phyloP scores from a whole-genome alignment of 2,888 invertebrate species.

The Uropetala carovei region DNA sequence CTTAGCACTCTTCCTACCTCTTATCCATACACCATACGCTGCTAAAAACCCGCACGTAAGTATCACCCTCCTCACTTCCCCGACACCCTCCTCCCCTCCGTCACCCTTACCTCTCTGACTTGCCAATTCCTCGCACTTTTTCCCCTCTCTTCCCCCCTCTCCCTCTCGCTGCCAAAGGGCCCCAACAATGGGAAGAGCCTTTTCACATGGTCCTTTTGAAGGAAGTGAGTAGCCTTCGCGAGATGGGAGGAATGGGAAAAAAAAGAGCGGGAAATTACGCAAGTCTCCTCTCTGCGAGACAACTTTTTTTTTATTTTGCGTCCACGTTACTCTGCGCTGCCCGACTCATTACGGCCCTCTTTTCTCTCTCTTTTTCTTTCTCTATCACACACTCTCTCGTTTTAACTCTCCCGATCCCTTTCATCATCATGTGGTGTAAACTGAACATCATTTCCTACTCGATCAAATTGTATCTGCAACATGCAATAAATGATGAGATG shows the following conservation, averaged over 20 bases:
- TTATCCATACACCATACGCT: not conserved
- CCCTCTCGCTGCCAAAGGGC: conserved; percentile 11
- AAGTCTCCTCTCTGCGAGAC: conserved; percentile 2
- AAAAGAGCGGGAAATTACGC: conserved; percentile 41
- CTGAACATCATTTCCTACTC: too few relatives aligned
- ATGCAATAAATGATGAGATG: too few relatives aligned
- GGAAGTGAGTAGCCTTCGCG: conserved; percentile 18
- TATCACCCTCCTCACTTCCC: not conserved
- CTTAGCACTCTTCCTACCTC: not conserved
- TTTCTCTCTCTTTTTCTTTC: not conserved
- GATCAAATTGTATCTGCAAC: too few relatives aligned
- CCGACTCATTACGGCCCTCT: not conserved
- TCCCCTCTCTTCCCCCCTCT: not conserved
- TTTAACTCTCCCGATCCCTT: not conserved
- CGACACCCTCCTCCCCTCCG: not conserved
- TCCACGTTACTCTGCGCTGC: not conserved
- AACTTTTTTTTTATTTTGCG: not conserved
- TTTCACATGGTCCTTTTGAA: conserved; percentile 4
- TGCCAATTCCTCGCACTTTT: conserved; percentile 26
- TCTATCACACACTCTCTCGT: not conserved
- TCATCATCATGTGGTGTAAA: too few relatives aligned
- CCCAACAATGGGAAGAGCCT: conserved; percentile 50
- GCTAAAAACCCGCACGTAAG: not conserved
- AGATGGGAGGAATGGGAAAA: conserved; percentile 15
- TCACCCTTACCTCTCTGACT: not conserved